Base-by-base conservation (phyloP, 2,888 invertebrate genomes). In the Rhorus exstirpatorius region DNA sequence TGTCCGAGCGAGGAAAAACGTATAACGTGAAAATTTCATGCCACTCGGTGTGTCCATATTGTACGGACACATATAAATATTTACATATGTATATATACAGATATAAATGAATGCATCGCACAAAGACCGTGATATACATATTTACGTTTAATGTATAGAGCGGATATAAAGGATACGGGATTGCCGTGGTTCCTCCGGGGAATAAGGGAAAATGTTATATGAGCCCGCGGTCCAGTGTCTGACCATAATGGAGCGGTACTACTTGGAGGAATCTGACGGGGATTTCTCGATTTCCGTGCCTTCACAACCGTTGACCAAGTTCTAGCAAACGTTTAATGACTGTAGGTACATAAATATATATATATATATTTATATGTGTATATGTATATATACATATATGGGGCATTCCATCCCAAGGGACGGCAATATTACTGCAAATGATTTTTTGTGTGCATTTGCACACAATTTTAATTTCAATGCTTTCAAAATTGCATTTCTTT, bases 191-290 rank as follows among this genome's bases (percentile, higher is more conserved):
- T 19, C 21, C 35, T 49, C 12, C 7, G 19, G 61, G 74, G 38
- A 63, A 26, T 26, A 19, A n/a, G 38, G 41, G 31, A 49, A 63
- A 74, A 53, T 41, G 51, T 44, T 46, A 46, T 46, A 46, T 10
- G 14, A n/a, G 19, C 7, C 12, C 26, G 17, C 14, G 68, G 46
- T 35, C 35, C 61, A 51, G 12, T 19, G 75, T 65, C 65, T 67
- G 55, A 31, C 55, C 21, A 46, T 75, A 35, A 75, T 46, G 65
- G 75, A 44, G 35, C 41, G 53, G 65, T 75, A 67, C 75, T 65
- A 75, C 75, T 75, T 49, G 60, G 26, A 3, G 3, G 51, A 2
- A 67, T 26, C 26, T 55, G 53, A 41, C 53, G 17, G 17, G 41
- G 21, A 65, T 26, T 61, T 55, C 19, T 41, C 46, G 19, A 21